Evolutionary conservation across 2,888 invertebrate genomes (phyloP), one percentile per base, ranked within the genome.

Genomic region (Penaeus monodon): DNA sequence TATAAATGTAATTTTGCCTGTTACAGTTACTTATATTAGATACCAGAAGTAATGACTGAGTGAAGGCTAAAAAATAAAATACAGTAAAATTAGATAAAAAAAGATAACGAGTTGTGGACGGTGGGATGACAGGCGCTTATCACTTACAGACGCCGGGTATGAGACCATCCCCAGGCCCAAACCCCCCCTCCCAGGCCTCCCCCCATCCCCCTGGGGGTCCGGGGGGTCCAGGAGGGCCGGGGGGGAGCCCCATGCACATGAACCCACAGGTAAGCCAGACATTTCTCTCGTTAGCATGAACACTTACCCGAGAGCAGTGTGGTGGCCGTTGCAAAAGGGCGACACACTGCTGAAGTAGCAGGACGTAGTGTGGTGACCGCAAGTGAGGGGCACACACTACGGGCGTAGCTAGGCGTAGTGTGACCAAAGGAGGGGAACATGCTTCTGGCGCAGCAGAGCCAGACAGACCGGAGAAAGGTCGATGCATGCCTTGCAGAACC

Each of bases 101-200:
- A 49, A 49, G 49, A 49, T 49, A 49, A 49, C 49, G 49, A 49
- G 49, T 49, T 49, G 49, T 49, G 49, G 81, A 81, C 73, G 68
- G 27, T 86, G 82, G 86, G 86, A 82, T 86, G 81, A 86, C 82
- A 86, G 86, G 82, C 81, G 86, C 82, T 86, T 86, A 86, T 86
- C 86, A 86, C 81, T 88, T 88, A 74, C 90, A 90, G 90, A 90
- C 86, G 77, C 88, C 90, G 84, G 90, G 90, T 80, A 90, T 90
- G 90, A 84, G 90, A 74, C 90, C 90, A 86, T 90, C 90, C 88
- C 90, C 90, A 81, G 90, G 90, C 80, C 90, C 90, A 82, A 84
- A 88, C 82, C 85, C 88, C 74, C 85, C 88, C 76, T 89, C 89
- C 82, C 89, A 89, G 88, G 89, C 86, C 86, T 89, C 89, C 84